phyloP scores from a whole-genome alignment of 2,113 vertebrate species.

The Barnardius zonarius region DNA sequence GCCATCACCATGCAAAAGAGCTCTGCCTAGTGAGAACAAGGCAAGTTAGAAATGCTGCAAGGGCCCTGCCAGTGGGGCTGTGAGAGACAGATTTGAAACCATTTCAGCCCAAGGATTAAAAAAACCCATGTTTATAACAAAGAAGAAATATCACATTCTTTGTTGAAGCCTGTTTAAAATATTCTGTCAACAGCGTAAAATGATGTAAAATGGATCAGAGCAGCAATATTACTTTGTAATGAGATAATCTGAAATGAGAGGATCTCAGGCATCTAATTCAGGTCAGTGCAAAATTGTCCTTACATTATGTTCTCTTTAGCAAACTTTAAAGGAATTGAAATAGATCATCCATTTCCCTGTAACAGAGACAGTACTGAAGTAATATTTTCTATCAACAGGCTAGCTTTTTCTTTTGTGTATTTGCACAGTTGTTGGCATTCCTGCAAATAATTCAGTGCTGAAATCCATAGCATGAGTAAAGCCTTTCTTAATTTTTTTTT shows the following conservation, averaged over 20 bases:
- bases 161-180: neutral
- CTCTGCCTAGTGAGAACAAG: neutral
- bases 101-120: neutral
- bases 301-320: neutral
- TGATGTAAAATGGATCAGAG: neutral
- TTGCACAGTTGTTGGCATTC: neutral
- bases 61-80: neutral
- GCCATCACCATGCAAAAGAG: neutral
- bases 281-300: neutral
- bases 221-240: neutral
- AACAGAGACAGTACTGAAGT: neutral
- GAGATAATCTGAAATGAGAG: neutral
- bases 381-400: neutral
- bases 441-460: neutral
- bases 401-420: neutral
- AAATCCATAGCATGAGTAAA: neutral
- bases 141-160: neutral
- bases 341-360: neutral
- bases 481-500: neutral
- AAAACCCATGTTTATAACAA: fast-evolving
- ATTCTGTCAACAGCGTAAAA: neutral
- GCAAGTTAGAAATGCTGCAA: neutral
- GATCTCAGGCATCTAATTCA: neutral
- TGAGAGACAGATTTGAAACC: neutral
- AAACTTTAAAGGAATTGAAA: neutral